A percentile compares a stretch with the other conserved stretches of the same genome.
These are phyloP conservation scores for Acrocephalus kingi DNA, from an alignment of 2,113 vertebrate species.

Conservation along the genomic window DNA sequence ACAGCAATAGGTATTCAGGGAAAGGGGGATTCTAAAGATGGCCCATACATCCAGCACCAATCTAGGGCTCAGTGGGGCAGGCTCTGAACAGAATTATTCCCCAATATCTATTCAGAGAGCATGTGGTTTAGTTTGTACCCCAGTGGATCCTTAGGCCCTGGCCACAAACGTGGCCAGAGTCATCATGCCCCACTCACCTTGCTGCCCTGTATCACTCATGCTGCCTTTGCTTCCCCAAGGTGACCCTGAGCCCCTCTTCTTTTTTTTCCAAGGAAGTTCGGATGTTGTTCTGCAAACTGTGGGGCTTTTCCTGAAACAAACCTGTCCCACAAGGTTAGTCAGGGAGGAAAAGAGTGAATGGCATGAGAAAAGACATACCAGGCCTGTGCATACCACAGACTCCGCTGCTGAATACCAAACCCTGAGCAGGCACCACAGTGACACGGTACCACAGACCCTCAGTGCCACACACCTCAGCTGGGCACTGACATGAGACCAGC, in stretches of 20 bases:
- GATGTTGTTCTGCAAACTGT: constrained; percentile 80
- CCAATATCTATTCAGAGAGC: background rate
- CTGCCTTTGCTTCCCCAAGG: constrained; percentile 55
- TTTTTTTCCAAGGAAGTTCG: constrained; percentile 81
- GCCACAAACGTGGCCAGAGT: background rate
- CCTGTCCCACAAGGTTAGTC: constrained; percentile 74
- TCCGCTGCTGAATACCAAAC: background rate
- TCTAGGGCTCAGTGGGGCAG: background rate
- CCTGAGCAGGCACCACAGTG: background rate
- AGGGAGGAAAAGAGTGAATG: background rate
- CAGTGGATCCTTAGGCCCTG: background rate
- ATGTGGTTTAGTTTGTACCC: background rate
- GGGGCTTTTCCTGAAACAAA: constrained; percentile 97
- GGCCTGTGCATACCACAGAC: background rate
- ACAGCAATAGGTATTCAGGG: background rate
- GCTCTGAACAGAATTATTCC: background rate
- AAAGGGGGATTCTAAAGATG: background rate
- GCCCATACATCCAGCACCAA: background rate
- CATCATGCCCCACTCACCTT: constrained; percentile 58
- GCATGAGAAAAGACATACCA: background rate
- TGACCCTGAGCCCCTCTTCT: constrained; percentile 73
- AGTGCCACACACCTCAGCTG: background rate
- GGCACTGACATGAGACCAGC: background rate
- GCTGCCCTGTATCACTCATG: constrained; percentile 34
- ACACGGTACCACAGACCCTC: background rate